Base-by-base conservation (phyloP, 2,888 invertebrate genomes). In the Apodemia mormo region DNA sequence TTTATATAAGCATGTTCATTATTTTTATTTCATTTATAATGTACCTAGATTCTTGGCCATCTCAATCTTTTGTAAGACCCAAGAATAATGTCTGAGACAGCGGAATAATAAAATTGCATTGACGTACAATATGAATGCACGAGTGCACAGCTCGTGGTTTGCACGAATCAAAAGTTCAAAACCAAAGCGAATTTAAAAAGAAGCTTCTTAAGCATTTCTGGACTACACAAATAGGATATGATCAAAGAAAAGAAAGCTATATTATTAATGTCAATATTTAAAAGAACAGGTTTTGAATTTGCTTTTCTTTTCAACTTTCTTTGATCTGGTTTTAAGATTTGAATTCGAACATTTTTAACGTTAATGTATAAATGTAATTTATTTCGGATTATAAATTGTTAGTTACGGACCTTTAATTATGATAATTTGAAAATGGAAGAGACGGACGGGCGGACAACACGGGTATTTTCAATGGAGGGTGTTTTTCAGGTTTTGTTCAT, bases 111-210 rank as follows among this genome's bases (percentile, higher is more conserved):
- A 69, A 65, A 69, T 43, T 69, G 69, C 69, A 69, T 65, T 43
- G 69, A 65, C 65, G 69, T 65, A 68, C 68, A 69, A 69, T 69
- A 69, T 65, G 65, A 69, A 65, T 65, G 69, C 69, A 65, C 69
- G 69, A 69, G 4, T 68, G 68, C 65, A n/a, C 69, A 12, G 54
- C 54, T 43, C 65, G 65, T 65, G 65, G 65, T 56, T 69, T 54
- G 10, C 54, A 33, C 64, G 64, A 68, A 65, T 64, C 68, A 54
- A 54, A 54, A 54, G 52, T 54, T 54, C 52, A 14, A 49, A 68
- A 69, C 69, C 65, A 54, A 65, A 54, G 43, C 65, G 52, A 56
- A 65, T 65, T 69, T 54, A 29, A 65, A 69, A 65, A 61, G 61
- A 30, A 65, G 65, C 33, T 69, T 65, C 65, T 65, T 33, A 66